Evolutionary conservation across 2,113 vertebrate species (phyloP), one percentile per base, ranked within the genome.

Genomic region (Pithys albifrons): DNA sequence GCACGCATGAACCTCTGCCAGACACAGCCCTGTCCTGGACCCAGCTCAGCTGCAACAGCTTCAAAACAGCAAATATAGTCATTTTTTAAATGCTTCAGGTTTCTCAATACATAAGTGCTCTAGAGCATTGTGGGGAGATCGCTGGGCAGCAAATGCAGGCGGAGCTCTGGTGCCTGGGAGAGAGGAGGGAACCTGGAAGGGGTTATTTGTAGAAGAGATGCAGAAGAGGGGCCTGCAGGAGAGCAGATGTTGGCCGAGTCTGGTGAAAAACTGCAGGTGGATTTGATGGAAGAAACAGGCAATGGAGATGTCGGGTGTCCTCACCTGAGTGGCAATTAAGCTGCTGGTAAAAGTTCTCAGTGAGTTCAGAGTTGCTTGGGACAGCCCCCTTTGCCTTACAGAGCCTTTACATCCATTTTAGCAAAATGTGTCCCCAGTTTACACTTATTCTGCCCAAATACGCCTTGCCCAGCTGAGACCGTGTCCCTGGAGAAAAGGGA

Each of bases 71-170:
- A 49, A 72, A 64, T 23, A 18, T 5, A n/a, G 25, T 6, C 10
- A 14, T 58, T 31, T 28, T 35, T 10, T 0, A 6, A 58, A 35
- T 22, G 33, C 19, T 55, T 13, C 24, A 39, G 22, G 48, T 12
- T 72, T 74, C 41, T 59, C 19, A 4, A 0, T 14, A 1, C 7
- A 1, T 5, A 22, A 28, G 5, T 2, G 10, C 70, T 43, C 2
- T 2, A 24, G 31, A 25, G 33, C 27, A 0, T 4, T 5, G 46
- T 1, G 24, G 16, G 52, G 64, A 19, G 45, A 27, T 6, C 0
- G 1, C 17, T 22, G n/a, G 31, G 6, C 9, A 7, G 6, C 0
- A 6, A 23, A 3, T 5, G 39, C 19, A n/a, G 85, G 46, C 29
- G 61, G 62, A 77, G 80, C 55, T 57, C 20, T n/a, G 25, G 14